Percentiles rank a stretch among this genome's conserved stretches.
Evolutionary conservation across 2,888 invertebrate genomes (phyloP).

Genomic region (Amphiduros pacificus): DNA sequence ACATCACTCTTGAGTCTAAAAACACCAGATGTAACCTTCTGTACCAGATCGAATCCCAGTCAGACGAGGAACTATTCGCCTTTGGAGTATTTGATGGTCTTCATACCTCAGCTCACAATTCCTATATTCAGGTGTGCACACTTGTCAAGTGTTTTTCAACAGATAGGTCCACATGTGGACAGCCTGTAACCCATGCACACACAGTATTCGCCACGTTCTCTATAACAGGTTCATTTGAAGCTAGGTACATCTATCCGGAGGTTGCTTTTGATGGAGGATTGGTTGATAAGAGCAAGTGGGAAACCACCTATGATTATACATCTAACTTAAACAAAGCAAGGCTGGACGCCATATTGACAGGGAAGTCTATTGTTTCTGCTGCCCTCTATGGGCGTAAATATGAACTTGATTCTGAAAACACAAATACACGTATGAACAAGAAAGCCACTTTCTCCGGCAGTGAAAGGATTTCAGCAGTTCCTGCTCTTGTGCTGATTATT

Average conservation of each 20-base stretch:
- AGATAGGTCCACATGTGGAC: not conserved
- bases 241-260: slow-evolving; percentile 7
- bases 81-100: slow-evolving; percentile 44
- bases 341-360: not conserved
- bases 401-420: not conserved
- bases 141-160: slow-evolving; percentile 35
- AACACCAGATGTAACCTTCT: slow-evolving; percentile 33
- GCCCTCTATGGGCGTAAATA: not conserved
- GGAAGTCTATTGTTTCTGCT: not conserved
- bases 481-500: too few species aligned
- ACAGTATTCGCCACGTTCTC: slow-evolving; percentile 3
- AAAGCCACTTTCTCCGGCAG: too few species aligned
- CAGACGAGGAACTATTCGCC: slow-evolving; percentile 31
- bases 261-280: not conserved
- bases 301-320: not conserved
- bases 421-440: too few species aligned
- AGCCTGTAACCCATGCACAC: slow-evolving; percentile 27
- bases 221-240: slow-evolving; percentile 7
- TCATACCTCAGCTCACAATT: slow-evolving; percentile 36
- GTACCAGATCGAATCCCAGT: not conserved
- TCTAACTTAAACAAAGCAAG: not conserved
- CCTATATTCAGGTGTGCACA: slow-evolving; percentile 40
- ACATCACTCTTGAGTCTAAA: slow-evolving; percentile 32
- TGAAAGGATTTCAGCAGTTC: too few species aligned
- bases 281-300: not conserved